A percentile compares a stretch with the other conserved stretches of the same genome.
Conservation (phyloP, 2,888 invertebrate species). For the Pachymerium ferrugineum region DNA sequence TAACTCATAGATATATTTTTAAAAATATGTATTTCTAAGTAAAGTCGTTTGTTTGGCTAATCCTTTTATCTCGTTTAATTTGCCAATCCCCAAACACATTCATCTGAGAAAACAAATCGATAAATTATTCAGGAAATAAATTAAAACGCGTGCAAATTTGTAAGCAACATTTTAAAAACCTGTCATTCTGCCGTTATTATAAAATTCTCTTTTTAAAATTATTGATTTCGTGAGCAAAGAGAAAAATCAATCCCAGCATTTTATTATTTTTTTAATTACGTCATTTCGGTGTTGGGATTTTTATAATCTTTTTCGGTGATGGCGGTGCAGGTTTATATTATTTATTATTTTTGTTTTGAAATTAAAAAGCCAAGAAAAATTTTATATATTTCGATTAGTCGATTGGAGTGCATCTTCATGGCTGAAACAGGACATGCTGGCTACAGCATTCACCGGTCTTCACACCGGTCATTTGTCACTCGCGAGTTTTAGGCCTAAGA, state of each 20-base stretch:
- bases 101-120: too few relatives aligned
- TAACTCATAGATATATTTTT: neutral
- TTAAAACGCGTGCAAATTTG: too few relatives aligned
- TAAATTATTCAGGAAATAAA: too few relatives aligned
- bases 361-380: too few relatives aligned
- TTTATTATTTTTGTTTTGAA: too few relatives aligned
- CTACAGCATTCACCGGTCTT: neutral
- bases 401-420: conserved; percentile 27
- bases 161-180: too few relatives aligned
- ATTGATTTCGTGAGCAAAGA: too few relatives aligned
- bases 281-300: neutral
- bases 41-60: neutral
- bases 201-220: too few relatives aligned
- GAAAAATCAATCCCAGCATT: neutral
- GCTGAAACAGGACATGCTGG: conserved; percentile 29
- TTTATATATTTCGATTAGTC: conserved; percentile 3
- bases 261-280: neutral
- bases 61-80: too few relatives aligned
- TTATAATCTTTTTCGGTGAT: neutral
- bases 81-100: too few relatives aligned
- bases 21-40: neutral
- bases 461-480: neutral
- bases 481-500: neutral
- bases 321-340: neutral
- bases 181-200: too few relatives aligned